Conservation (phyloP, 2,113 vertebrate genomes). For the Percopsis transmontana region DNA sequence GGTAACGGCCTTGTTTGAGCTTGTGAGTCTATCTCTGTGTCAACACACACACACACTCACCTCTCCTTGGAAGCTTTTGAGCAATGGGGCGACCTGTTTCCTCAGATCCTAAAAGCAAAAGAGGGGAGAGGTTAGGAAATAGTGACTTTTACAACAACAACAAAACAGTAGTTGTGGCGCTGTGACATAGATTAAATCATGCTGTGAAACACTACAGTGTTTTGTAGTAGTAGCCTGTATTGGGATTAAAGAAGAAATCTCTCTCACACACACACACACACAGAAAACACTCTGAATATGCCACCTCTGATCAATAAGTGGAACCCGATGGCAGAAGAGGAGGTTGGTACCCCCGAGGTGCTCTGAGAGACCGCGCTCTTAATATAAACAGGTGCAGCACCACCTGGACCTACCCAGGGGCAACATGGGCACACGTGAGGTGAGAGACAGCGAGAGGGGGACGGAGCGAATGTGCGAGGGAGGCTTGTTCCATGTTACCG, state of each 20-base stretch:
- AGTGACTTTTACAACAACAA: not conserved
- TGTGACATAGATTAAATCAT: not conserved
- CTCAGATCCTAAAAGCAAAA: slow-evolving; percentile 87
- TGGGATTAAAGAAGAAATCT: slow-evolving; percentile 7
- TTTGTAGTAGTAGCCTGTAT: slow-evolving; percentile 1
- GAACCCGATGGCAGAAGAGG: slow-evolving; percentile 35
- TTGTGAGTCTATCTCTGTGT: slow-evolving; percentile 21
- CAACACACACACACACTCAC: slow-evolving; percentile 76
- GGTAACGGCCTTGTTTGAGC: slow-evolving; percentile 19
- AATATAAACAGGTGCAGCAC: slow-evolving; percentile 73
- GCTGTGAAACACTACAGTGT: not conserved
- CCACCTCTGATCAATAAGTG: slow-evolving; percentile 34
- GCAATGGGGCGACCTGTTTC: slow-evolving; percentile 96
- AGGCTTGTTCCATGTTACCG: slow-evolving; percentile 23
- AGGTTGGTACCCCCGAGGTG: slow-evolving; percentile 60
- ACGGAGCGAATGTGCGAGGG: slow-evolving; percentile 2
- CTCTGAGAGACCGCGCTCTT: slow-evolving; percentile 45
- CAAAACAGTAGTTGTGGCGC: not conserved
- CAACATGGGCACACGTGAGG: slow-evolving; percentile 44
- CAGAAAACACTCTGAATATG: slow-evolving; percentile 6
- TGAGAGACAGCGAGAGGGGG: not conserved
- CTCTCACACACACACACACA: not conserved
- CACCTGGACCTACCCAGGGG: slow-evolving; percentile 75
- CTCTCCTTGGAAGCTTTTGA: slow-evolving; percentile 99
- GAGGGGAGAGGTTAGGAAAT: slow-evolving; percentile 14